These are phyloP conservation scores for Arctocebus calabarensis DNA, from an alignment of 2,797 vertebrate genomes.

Conservation along the genomic window DNA sequence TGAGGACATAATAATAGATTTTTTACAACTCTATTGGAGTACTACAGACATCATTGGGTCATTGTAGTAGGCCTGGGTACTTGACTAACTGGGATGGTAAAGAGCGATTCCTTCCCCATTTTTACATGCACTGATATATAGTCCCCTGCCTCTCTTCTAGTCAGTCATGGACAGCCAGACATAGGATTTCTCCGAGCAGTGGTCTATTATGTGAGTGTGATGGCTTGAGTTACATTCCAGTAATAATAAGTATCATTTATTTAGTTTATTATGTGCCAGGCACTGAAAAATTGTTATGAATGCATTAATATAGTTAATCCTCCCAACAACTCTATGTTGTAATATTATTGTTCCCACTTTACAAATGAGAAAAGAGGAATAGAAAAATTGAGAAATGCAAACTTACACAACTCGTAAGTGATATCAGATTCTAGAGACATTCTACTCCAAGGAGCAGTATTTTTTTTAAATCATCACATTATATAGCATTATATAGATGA, in stretches of 20 bases:
- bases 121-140: accelerated
- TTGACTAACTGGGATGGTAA: not conserved
- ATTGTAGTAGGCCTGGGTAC: no score
- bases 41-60: not conserved
- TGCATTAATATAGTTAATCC: not conserved
- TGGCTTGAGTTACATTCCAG: not conserved
- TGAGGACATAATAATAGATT: not conserved
- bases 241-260: not conserved
- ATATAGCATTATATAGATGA: not conserved
- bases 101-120: not conserved
- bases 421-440: not conserved
- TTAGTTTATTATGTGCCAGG: not conserved
- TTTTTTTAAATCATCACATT: not conserved
- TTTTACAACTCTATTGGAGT: no score
- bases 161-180: not conserved
- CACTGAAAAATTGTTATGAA: not conserved
- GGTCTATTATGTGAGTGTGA: not conserved
- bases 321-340: not conserved
- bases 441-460: not conserved
- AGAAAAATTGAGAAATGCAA: not conserved
- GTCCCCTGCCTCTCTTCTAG: not conserved
- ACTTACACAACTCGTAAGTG: not conserved
- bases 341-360: not conserved
- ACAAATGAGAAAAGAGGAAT: not conserved
- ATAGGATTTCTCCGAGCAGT: not conserved